Base-by-base conservation (phyloP, 2,113 vertebrate species). In the Gadus macrocephalus region DNA sequence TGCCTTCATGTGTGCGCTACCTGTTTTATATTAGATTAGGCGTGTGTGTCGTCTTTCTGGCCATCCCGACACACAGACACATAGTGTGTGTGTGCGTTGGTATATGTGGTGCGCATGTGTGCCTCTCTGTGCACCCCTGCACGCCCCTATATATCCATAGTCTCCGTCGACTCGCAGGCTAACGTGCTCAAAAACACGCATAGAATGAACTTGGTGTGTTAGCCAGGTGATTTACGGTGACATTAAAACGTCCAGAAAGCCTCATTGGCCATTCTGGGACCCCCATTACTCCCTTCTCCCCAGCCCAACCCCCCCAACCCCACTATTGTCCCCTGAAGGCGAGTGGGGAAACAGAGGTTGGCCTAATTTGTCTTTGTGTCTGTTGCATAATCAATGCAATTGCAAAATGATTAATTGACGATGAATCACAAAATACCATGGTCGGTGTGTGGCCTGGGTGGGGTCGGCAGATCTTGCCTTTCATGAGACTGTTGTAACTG, bases 201-300 rank as follows among this genome's bases (percentile, higher is more conserved):
- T 59, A 66, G 63, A 12, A 38, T 55, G 3, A 74, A 81, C 25
- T 65, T 73, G 72, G 62, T 81, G 42, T 78, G 75, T 53, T 67
- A 55, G 56, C n/a, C 31, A n/a, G 0, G 71, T 83, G 79, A 87
- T 83, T 82, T 82, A 86, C 64, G 8, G 63, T 22, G 61, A 74
- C 72, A 70, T 85, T 79, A 88, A 89, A 82, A 80, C 78, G 83
- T 85, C 82, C 78, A 70, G 70, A 69, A 70, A 25, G 31, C n/a
- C 77, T 83, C 68, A 78, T 85, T 87, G 83, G 53, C 42, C 64
- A 84, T 83, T 79, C 78, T 73, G 72, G 75, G 65, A 66, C 70
- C n/a, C 0, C 70, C 53, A 66, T 83, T 80, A 80, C 71, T 79
- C 67, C 71, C 69, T 22, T 16, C 7, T 22, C 31, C 65, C 64